Evolutionary conservation across 2,888 invertebrate genomes (phyloP).

Genomic region (Rugalucina vietnamica): DNA sequence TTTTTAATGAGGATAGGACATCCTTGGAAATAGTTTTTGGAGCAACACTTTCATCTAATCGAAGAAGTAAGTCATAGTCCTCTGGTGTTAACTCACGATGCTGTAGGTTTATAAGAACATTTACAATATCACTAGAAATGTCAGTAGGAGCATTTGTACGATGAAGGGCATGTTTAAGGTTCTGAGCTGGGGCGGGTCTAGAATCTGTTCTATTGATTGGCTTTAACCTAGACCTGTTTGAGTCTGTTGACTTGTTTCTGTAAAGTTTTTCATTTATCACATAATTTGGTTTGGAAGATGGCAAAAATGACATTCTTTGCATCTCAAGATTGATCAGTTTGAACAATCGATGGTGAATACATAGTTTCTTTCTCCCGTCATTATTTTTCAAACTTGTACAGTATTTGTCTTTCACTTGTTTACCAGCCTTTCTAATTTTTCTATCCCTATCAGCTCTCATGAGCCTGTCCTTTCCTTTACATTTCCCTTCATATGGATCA

Average conservation of each 20-base stretch:
- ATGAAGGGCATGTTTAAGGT: constrained; percentile 71
- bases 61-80: constrained; percentile 80
- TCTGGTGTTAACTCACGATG: constrained; percentile 83
- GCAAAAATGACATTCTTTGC: constrained; percentile 53
- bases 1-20: constrained; percentile 69
- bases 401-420: constrained; percentile 77
- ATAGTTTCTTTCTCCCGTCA: constrained; percentile 70
- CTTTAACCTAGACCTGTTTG: constrained; percentile 55
- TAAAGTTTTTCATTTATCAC: constrained; percentile 10
- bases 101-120: constrained; percentile 77
- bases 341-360: constrained; percentile 74
- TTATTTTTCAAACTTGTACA: constrained; percentile 73
- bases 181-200: constrained; percentile 63
- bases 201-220: not conserved
- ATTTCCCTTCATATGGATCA: constrained; percentile 50
- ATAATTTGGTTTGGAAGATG: constrained; percentile 39
- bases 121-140: constrained; percentile 67
- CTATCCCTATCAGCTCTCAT: constrained; percentile 66
- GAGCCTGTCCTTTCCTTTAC: constrained; percentile 57
- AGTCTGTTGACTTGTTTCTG: constrained; percentile 46
- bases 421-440: constrained; percentile 72
- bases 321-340: constrained; percentile 69
- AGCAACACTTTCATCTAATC: constrained; percentile 79
- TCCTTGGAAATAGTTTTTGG: constrained; percentile 77
- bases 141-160: constrained; percentile 63